Evolutionary conservation across 2,113 vertebrate genomes (phyloP).

Genomic region (Odocoileus hemionus): DNA sequence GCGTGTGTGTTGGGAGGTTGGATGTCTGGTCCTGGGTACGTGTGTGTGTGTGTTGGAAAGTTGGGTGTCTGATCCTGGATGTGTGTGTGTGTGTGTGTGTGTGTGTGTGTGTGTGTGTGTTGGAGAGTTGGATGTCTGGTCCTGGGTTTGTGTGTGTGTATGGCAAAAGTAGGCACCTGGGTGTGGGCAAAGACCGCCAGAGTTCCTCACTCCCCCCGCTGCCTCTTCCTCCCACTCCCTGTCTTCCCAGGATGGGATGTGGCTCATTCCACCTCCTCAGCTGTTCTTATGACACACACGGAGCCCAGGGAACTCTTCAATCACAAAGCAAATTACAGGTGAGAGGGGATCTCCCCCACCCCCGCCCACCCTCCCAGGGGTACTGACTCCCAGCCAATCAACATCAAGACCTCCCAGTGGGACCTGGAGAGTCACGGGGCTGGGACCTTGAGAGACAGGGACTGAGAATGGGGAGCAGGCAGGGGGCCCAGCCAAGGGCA

Average conservation of each 20-base stretch:
- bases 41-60: neutral
- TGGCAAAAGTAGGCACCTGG: neutral
- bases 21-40: no score
- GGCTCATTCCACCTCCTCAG: neutral
- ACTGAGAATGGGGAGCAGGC: neutral
- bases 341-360: neutral
- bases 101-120: neutral
- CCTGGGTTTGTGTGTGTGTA: neutral
- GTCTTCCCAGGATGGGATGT: slow-evolving; percentile 1
- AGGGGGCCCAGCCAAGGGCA: neutral
- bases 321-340: neutral
- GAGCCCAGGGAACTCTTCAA: neutral
- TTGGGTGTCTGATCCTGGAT: neutral
- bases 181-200: neutral
- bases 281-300: neutral
- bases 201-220: neutral
- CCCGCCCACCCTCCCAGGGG: fast-evolving
- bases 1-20: neutral
- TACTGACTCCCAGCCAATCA: neutral
- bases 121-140: neutral
- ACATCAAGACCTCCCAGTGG: neutral
- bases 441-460: neutral
- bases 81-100: neutral
- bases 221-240: neutral
- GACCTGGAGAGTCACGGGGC: neutral